These are phyloP conservation scores for Trachelus stipa DNA, from an alignment of 2,888 invertebrate species.

Conservation along the genomic window DNA sequence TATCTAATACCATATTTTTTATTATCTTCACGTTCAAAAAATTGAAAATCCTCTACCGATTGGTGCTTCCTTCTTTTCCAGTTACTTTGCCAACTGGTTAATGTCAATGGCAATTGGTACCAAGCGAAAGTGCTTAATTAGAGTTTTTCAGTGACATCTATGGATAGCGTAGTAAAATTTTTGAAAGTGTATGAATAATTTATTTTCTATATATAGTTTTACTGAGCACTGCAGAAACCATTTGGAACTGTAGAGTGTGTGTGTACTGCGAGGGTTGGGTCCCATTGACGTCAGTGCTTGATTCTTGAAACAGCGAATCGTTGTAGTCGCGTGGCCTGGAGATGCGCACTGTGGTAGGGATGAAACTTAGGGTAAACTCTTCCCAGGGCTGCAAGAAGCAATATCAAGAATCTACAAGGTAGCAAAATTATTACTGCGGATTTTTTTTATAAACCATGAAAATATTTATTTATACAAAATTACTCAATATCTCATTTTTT, in stretches of 20 bases:
- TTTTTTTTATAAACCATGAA: background rate
- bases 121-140: background rate
- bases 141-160: background rate
- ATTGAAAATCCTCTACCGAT: background rate
- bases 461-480: background rate
- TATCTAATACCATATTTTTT: background rate
- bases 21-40: background rate
- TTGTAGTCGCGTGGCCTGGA: background rate
- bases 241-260: background rate
- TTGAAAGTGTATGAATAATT: conserved; percentile 24
- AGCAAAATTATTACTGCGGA: background rate
- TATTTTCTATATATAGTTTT: conserved; percentile 29
- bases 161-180: background rate
- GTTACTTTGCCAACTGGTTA: background rate
- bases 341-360: background rate
- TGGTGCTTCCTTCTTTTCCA: background rate
- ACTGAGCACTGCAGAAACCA: background rate
- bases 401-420: background rate
- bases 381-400: background rate
- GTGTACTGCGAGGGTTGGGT: background rate
- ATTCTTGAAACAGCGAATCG: conserved; percentile 29
- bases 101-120: background rate
- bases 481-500: background rate
- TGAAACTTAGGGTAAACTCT: background rate
- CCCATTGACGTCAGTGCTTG: conserved; percentile 47